Base-by-base conservation (phyloP, 2,797 vertebrate species). In the Muscicapa comitata region DNA sequence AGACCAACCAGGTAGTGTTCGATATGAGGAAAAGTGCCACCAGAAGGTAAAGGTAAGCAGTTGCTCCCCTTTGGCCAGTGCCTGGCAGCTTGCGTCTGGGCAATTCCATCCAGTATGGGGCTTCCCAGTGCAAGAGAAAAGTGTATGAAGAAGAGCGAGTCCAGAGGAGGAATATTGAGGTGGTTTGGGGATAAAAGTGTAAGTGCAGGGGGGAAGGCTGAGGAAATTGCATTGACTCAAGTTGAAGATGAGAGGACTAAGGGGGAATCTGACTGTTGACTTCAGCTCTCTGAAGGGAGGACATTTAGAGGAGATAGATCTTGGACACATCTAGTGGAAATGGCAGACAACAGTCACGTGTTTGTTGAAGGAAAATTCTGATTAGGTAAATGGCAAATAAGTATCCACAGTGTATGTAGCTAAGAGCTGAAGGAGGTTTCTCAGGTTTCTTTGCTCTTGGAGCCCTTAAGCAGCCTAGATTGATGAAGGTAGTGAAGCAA, bases 121-220 rank as follows among this genome's bases (percentile, higher is more conserved):
- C 37, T 88, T 76, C 17, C 19, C 28, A 48, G 29, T 37, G 48
- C 13, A 72, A 31, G 61, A 59, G 35, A 35, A 50, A 3, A 7
- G 20, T 75, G 67, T 53, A 24, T 11, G 45, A 86, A 42, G 55
- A 73, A 53, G 18, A 70, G 2, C 0, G 8, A 53, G 24, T 68
- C 15, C 38, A 73, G 50, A 13, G 70, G 19, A 84, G 25, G n/a
- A 72, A 9, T 0, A 1, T 1, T 75, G 42, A 21, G 20, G 9
- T 65, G n/a, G 6, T 65, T 47, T 67, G 12, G 9, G n/a, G 7
- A 5, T 51, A 65, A 72, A 43, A 7, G 7, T 3, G 0, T 40
- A 48, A 51, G n/a, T 63, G 17, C 28, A 20, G 5, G 13, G 7
- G 7, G 7, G 11, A 3, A 80, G 25, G 8, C 31, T 42, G 50